phyloP scores from a whole-genome alignment of 2,113 vertebrate species.

The Polypterus senegalus region DNA sequence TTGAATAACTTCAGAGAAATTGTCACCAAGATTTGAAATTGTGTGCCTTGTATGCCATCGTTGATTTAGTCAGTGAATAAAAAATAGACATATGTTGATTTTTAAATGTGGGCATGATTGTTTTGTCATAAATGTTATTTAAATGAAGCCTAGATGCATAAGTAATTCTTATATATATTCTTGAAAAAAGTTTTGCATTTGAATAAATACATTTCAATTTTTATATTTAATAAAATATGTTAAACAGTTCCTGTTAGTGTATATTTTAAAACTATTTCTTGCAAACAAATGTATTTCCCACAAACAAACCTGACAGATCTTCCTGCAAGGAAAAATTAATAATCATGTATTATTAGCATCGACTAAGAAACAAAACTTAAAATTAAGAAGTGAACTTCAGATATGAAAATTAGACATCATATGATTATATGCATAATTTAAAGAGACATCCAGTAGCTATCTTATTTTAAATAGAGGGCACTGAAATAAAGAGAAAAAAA shows the following conservation, averaged over 20 bases:
- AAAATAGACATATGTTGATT: slow-evolving; percentile 69
- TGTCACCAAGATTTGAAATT: slow-evolving; percentile 84
- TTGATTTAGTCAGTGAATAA: slow-evolving; percentile 73
- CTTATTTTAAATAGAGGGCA: not conserved
- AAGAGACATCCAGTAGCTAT: slow-evolving; percentile 2
- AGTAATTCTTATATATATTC: slow-evolving; percentile 62
- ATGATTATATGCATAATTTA: slow-evolving; percentile 1
- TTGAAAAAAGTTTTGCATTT: slow-evolving; percentile 63
- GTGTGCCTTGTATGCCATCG: slow-evolving; percentile 61
- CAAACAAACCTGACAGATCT: slow-evolving; percentile 49
- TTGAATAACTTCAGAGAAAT: slow-evolving; percentile 84
- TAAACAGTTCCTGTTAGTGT: slow-evolving; percentile 68
- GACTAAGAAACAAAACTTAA: slow-evolving; percentile 61
- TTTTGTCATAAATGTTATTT: slow-evolving; percentile 79
- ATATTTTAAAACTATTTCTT: slow-evolving; percentile 84
- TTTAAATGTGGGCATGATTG: slow-evolving; percentile 59
- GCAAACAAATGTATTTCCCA: slow-evolving; percentile 38
- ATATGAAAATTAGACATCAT: slow-evolving; percentile 10
- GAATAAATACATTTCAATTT: slow-evolving; percentile 68
- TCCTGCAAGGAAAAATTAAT: slow-evolving; percentile 84
- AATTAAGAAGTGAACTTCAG: slow-evolving; percentile 52
- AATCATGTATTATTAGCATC: slow-evolving; percentile 69
- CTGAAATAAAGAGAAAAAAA: not conserved
- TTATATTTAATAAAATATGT: slow-evolving; percentile 84
- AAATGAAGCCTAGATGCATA: slow-evolving; percentile 66